Conservation (phyloP, 2,113 vertebrate genomes). For the Zosterops lateralis region DNA sequence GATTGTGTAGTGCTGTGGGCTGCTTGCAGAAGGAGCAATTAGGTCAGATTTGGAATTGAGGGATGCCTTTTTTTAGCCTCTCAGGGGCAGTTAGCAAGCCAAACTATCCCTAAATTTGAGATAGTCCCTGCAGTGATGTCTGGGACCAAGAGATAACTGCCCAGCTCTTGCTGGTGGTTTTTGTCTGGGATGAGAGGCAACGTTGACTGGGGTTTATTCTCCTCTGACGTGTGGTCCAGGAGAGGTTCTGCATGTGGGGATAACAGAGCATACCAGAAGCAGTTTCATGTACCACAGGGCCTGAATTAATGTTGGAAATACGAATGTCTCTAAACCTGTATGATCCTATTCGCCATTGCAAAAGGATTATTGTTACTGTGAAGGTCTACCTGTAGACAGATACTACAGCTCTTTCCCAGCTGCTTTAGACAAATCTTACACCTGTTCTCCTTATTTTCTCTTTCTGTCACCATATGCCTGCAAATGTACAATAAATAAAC, state of each 20-base stretch:
- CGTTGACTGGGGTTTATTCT: not conserved
- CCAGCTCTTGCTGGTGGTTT: not conserved
- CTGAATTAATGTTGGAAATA: not conserved
- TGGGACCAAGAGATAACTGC: not conserved
- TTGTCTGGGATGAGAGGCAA: not conserved
- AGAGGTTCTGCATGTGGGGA: not conserved
- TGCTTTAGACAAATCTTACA: constrained; percentile 23
- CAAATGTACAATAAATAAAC: constrained; percentile 41
- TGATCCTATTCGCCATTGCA: not conserved
- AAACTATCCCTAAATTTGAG: not conserved
- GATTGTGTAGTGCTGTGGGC: not conserved
- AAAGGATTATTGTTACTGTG: not conserved
- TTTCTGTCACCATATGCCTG: constrained; percentile 10
- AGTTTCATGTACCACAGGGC: not conserved
- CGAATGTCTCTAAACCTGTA: not conserved
- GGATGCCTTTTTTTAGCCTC: accelerated
- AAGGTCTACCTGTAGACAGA: not conserved
- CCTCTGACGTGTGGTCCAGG: not conserved
- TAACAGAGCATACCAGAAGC: not conserved
- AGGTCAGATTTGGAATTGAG: not conserved
- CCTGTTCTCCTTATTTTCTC: not conserved
- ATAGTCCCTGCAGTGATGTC: not conserved
- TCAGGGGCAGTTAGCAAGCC: not conserved
- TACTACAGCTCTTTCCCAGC: not conserved
- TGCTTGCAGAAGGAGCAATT: not conserved